These are phyloP conservation scores for Protobothrops flavoviridis DNA, from an alignment of 2,113 vertebrate genomes.

Conservation along the genomic window DNA sequence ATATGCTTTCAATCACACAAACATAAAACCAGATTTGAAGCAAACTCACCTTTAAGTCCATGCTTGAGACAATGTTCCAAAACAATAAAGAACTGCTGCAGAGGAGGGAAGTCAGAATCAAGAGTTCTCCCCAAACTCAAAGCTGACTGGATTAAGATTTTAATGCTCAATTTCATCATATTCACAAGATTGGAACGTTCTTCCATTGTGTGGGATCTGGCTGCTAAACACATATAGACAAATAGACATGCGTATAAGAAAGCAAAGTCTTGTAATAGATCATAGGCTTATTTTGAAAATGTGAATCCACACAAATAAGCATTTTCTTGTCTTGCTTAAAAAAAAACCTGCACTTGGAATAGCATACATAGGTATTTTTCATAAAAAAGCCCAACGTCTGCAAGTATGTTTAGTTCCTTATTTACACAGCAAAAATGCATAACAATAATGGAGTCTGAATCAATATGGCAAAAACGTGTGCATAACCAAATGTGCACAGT, in stretches of 20 bases:
- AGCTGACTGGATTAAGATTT: slow-evolving; percentile 92
- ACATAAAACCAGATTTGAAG: accelerated
- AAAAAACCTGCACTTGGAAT: not conserved
- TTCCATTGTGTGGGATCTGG: slow-evolving; percentile 80
- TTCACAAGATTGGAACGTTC: slow-evolving; percentile 93
- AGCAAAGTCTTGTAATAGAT: not conserved
- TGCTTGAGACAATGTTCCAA: slow-evolving; percentile 98
- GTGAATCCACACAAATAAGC: not conserved
- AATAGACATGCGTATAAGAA: not conserved
- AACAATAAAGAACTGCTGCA: slow-evolving; percentile 96
- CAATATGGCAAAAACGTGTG: not conserved
- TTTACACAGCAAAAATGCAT: not conserved
- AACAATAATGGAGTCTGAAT: not conserved
- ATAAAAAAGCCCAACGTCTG: not conserved
- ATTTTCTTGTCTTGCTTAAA: not conserved
- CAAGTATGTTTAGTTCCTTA: not conserved
- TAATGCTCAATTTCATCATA: slow-evolving; percentile 96
- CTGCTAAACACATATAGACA: slow-evolving; percentile 43
- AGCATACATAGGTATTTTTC: not conserved
- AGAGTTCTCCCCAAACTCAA: slow-evolving; percentile 90
- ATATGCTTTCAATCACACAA: accelerated
- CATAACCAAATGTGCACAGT: not conserved
- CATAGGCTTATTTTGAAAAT: not conserved
- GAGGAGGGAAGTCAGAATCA: slow-evolving; percentile 89
- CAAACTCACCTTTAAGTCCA: slow-evolving; percentile 86